Base-by-base conservation (phyloP, 2,888 invertebrate genomes). In the Netelia melanura region DNA sequence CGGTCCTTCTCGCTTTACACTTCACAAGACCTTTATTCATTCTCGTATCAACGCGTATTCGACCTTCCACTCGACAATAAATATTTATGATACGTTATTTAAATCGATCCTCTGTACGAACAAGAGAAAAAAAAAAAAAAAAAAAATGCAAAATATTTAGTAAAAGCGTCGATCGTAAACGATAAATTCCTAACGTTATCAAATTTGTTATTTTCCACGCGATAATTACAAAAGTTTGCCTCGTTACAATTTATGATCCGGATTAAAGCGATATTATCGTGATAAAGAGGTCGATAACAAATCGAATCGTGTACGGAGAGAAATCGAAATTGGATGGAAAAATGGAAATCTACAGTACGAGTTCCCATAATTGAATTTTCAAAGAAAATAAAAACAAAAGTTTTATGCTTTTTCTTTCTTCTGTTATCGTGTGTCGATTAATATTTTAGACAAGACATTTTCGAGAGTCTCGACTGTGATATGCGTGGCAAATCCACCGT, bases 401-500 rank as follows among this genome's bases (percentile, higher is more conserved):
- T 14, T 30, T 2, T 30, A 30, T 30, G 6, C 5, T 5, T 30
- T 30, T 0, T 30, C 30, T 2, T 30, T 30, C 30, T 30, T 30
- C 30, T 30, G 0, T 30, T 30, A 30, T 30, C 6, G 6, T 30
- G 3, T 30, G 5, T 70, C 48, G 21, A 43, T 71, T 21, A 14
- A 23, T 21, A 10, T 44, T 10, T 71, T 52, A 0, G n/a, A 62
- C 75, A 48, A 43, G 61, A 74, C 78, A 83, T 58, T 76, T 76
- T 48, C 75, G 70, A 64, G 62, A 23, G 11, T n/a, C n/a, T 17
- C 17, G 64, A 70, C 54, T 52, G 54, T 52, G 0, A 14, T 5
- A 23, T 54, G 14, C n/a, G 21, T 65, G 65, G 23, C 48, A 54
- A 30, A 52, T 54, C 52, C 25, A 25, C 54, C 17, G 64, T 38